These are phyloP conservation scores for Pipra filicauda DNA, from an alignment of 2,113 vertebrate genomes.

Conservation along the genomic window DNA sequence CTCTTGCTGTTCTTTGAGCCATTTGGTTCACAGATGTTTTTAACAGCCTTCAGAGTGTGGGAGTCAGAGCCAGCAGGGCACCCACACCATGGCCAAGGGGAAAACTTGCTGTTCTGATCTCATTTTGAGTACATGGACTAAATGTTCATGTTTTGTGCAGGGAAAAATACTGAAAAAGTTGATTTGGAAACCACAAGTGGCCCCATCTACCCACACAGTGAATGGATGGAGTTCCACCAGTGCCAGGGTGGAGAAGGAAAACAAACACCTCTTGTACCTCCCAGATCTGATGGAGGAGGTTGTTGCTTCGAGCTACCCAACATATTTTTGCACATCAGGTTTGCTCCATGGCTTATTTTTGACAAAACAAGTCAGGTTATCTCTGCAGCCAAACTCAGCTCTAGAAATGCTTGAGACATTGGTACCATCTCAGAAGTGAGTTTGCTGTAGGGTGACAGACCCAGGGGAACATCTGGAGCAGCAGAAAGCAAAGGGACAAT, in stretches of 20 bases:
- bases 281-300: not conserved
- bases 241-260: not conserved
- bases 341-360: not conserved
- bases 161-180: not conserved
- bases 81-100: not conserved
- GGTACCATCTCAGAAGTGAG: not conserved
- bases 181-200: not conserved
- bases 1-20: not conserved
- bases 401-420: not conserved
- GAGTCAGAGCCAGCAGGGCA: not conserved
- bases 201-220: fast-evolving
- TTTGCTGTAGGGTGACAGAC: not conserved
- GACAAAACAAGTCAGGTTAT: not conserved
- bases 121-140: not conserved
- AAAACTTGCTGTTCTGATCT: not conserved
- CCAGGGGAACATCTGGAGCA: not conserved
- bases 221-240: too few species aligned
- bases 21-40: not conserved
- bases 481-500: not conserved
- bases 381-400: not conserved
- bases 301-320: not conserved
- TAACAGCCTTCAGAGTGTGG: not conserved
- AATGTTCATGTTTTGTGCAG: not conserved
- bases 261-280: not conserved
- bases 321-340: not conserved